Percentiles rank a stretch among this genome's conserved stretches.
These are phyloP conservation scores for Nasonovia ribisnigri DNA, from an alignment of 2,888 invertebrate species.

Conservation along the genomic window DNA sequence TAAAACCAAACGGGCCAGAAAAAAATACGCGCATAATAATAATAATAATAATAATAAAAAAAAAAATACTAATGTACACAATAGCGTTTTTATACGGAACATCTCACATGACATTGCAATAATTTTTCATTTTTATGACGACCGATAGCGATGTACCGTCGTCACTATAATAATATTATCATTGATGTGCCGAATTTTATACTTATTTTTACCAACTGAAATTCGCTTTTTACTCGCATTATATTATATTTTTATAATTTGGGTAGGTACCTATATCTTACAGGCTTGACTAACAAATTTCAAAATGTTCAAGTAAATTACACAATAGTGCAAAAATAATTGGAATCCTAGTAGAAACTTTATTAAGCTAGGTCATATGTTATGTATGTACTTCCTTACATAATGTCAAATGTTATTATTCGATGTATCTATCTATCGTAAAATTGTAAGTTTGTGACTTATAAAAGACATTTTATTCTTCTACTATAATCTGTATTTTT, in stretches of 20 bases:
- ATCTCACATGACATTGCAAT: constrained; percentile 24
- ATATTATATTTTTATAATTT: background rate
- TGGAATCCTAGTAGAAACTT: background rate
- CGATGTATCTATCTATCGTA: too few relatives aligned
- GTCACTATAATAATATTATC: background rate
- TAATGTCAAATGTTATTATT: background rate
- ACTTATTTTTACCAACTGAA: background rate
- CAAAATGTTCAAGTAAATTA: background rate
- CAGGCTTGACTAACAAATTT: background rate
- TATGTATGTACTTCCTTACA: too few relatives aligned
- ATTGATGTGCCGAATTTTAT: background rate
- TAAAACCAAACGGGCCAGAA: constrained; percentile 57
- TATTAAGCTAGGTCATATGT: background rate
- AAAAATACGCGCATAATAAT: constrained; percentile 5
- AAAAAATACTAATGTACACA: constrained; percentile 28
- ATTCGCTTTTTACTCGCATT: background rate
- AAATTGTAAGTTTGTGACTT: background rate
- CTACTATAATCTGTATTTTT: background rate
- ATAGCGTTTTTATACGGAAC: constrained; percentile 45
- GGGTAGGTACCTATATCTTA: background rate
- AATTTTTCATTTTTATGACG: constrained; percentile 25
- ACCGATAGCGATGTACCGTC: background rate
- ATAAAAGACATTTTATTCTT: background rate
- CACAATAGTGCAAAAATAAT: background rate
- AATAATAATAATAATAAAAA: constrained; percentile 30